These are phyloP conservation scores for Anastatus disparis DNA, from an alignment of 1,140 invertebrate species.

Conservation along the genomic window DNA sequence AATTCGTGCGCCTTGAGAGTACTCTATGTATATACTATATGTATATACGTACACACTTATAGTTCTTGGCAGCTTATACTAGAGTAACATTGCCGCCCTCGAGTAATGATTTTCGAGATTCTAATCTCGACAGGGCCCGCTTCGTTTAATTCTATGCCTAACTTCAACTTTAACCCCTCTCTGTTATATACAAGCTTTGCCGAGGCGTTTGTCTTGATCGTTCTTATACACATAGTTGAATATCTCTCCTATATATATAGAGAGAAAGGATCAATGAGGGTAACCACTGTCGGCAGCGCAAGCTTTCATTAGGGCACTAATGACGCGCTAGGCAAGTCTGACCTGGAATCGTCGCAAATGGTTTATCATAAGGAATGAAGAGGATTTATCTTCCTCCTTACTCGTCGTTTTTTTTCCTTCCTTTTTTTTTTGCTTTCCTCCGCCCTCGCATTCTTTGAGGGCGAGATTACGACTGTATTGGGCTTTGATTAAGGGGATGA, in stretches of 20 bases:
- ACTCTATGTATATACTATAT: no score
- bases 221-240: neutral
- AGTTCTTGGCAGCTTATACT: neutral
- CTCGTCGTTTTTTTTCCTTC: neutral
- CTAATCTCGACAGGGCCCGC: slow-evolving; percentile 52
- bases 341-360: slow-evolving; percentile 18
- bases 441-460: neutral
- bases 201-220: slow-evolving; percentile 1
- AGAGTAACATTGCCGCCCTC: slow-evolving; percentile 37
- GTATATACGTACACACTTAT: no score
- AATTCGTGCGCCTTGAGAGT: slow-evolving; percentile 41
- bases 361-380: neutral
- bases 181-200: neutral
- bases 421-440: neutral
- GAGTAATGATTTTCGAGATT: slow-evolving; percentile 60
- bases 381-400: slow-evolving; percentile 5
- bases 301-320: slow-evolving; percentile 34
- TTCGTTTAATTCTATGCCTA: neutral
- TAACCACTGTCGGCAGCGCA: neutral
- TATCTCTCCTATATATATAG: neutral
- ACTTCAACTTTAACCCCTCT: neutral
- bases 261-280: neutral
- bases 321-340: neutral
- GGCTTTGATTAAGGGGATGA: slow-evolving; percentile 37
- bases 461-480: slow-evolving; percentile 28